Evolutionary conservation across 2,888 invertebrate species (phyloP).

Genomic region (Phania funesta): DNA sequence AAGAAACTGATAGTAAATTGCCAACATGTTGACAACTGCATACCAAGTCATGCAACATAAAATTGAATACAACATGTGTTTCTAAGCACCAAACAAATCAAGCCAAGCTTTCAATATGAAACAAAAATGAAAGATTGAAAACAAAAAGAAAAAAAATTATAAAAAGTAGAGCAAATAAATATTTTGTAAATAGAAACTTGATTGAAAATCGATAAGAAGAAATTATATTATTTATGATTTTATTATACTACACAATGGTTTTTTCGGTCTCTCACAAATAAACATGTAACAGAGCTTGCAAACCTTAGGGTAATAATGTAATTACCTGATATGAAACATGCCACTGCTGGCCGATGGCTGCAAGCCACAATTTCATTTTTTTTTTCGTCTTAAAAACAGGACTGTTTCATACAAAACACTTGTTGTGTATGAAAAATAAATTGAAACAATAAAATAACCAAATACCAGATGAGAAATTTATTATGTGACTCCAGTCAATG

Average conservation of each 20-base stretch:
- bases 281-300: background rate
- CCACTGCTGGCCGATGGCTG: background rate
- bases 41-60: conserved; percentile 52
- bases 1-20: conserved; percentile 41
- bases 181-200: conserved; percentile 40
- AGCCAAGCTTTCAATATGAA: conserved; percentile 3
- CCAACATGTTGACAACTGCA: conserved; percentile 54
- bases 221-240: conserved; percentile 46
- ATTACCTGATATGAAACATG: conserved; percentile 18
- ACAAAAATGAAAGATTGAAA: background rate
- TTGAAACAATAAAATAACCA: background rate
- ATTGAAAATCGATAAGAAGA: conserved; percentile 42
- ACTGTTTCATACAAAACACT: background rate
- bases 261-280: background rate
- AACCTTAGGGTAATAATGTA: conserved; percentile 40
- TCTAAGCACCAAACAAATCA: conserved; percentile 51
- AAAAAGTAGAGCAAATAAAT: conserved; percentile 55
- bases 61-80: conserved; percentile 51
- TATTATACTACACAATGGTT: background rate
- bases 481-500: conserved; percentile 42
- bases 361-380: background rate
- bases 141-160: background rate
- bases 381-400: background rate
- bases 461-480: conserved; percentile 45
- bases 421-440: background rate